These are phyloP conservation scores for Laticauda laticaudata DNA, from an alignment of 2,113 vertebrate species.

Conservation along the genomic window DNA sequence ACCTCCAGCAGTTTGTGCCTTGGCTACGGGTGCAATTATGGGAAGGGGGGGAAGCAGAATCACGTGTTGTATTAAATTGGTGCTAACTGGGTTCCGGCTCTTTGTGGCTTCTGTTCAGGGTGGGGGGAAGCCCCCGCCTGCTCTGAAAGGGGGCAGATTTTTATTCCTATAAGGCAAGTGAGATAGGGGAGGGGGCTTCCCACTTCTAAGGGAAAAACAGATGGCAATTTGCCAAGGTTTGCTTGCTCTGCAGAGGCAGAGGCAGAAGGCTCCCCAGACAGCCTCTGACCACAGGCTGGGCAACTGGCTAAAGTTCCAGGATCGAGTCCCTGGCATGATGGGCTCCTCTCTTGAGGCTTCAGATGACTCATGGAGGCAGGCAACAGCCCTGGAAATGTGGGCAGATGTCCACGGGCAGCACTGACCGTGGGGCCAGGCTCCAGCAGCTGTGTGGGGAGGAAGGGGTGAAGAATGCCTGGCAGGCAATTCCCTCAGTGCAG, in stretches of 20 bases:
- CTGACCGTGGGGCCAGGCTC: neutral
- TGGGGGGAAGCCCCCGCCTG: neutral
- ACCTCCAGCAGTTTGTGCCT: neutral
- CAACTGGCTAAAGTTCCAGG: neutral
- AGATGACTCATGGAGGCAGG: neutral
- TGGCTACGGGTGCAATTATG: neutral
- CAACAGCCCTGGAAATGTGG: neutral
- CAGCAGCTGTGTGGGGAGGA: neutral
- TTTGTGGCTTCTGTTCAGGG: neutral
- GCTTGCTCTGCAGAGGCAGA: neutral
- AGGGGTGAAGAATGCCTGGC: neutral
- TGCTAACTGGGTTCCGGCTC: neutral
- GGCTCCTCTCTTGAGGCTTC: neutral
- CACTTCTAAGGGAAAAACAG: neutral
- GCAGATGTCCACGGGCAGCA: neutral
- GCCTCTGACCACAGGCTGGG: no score
- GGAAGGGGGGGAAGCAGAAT: neutral
- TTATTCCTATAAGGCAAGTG: neutral
- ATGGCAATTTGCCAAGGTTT: neutral
- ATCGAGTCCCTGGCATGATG: neutral
- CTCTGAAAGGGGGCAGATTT: neutral
- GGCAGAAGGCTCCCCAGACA: neutral
- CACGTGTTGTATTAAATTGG: neutral
- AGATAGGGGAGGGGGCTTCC: neutral
- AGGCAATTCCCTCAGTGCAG: neutral